Percentiles rank a stretch among this genome's conserved stretches.
phyloP scores from a whole-genome alignment of 2,888 invertebrate species.

The Cephalotes varians region DNA sequence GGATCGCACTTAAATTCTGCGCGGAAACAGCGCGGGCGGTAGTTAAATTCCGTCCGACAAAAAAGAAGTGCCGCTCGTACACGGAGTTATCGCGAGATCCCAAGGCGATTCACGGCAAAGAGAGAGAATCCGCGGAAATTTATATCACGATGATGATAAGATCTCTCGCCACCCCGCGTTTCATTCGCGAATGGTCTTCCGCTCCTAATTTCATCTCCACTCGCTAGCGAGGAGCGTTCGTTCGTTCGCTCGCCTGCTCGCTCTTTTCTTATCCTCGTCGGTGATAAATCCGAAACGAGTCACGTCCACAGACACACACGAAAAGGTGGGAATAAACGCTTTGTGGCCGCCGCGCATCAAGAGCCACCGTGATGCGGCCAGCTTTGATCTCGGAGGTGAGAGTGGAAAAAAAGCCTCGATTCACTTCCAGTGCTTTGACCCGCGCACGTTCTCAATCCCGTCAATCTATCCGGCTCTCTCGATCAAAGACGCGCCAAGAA shows the following conservation, averaged over 20 bases:
- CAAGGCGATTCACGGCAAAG: slow-evolving; percentile 22
- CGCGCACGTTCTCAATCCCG: slow-evolving; percentile 35
- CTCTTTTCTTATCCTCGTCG: slow-evolving; percentile 52
- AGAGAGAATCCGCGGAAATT: slow-evolving; percentile 44
- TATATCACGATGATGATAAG: slow-evolving; percentile 41
- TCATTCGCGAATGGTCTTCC: slow-evolving; percentile 31
- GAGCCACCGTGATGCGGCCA: slow-evolving; percentile 57
- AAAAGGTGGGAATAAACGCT: slow-evolving; percentile 57
- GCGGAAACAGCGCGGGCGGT: slow-evolving; percentile 13
- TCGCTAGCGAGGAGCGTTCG: slow-evolving; percentile 12
- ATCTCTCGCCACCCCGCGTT: slow-evolving; percentile 13
- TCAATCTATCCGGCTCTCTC: slow-evolving; percentile 38
- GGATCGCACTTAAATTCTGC: slow-evolving; percentile 17
- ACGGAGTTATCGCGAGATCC: slow-evolving; percentile 39
- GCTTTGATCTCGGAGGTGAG: slow-evolving; percentile 53
- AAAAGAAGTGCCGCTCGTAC: slow-evolving; percentile 8
- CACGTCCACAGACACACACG: slow-evolving; percentile 37
- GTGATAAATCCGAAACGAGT: slow-evolving; percentile 54
- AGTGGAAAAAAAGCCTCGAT: slow-evolving; percentile 50
- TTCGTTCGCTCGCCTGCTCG: slow-evolving; percentile 27
- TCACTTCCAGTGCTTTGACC: slow-evolving; percentile 53
- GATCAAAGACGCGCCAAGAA: slow-evolving; percentile 53
- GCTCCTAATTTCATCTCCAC: slow-evolving; percentile 52
- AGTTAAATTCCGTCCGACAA: slow-evolving; percentile 22
- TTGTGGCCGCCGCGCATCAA: slow-evolving; percentile 51